Evolutionary conservation across 64 coral and sea anemone species (phyloP).

Genomic region (Trachythela sp.): DNA sequence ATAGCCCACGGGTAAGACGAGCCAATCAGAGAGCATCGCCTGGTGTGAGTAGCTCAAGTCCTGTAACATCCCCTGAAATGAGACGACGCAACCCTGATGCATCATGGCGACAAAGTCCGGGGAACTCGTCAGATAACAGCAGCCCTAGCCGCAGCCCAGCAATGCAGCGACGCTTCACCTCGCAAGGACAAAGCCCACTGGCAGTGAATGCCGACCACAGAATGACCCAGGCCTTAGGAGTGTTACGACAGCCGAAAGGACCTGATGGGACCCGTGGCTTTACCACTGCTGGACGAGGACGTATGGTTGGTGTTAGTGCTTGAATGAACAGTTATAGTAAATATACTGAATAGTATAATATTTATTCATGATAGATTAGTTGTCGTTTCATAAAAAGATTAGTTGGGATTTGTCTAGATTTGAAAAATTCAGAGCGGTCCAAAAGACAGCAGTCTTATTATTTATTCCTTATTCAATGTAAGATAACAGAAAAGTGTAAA

Average conservation of each 20-base stretch:
- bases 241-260: constrained; percentile 71
- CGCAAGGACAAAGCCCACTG: constrained; percentile 60
- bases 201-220: constrained; percentile 60
- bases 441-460: background rate
- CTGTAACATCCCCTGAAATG: constrained; percentile 12
- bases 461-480: background rate
- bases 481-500: background rate
- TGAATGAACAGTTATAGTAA: background rate
- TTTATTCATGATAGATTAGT: background rate
- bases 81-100: background rate
- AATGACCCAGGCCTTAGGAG: constrained; percentile 89
- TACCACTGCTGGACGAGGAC: background rate
- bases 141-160: constrained; percentile 22
- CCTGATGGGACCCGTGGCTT: constrained; percentile 98
- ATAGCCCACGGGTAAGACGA: constrained; percentile 44
- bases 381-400: background rate
- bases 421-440: background rate
- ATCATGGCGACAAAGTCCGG: constrained; percentile 46
- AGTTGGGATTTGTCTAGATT: background rate
- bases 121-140: constrained; percentile 14
- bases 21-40: constrained; percentile 46
- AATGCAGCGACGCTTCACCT: constrained; percentile 36
- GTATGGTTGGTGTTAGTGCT: background rate
- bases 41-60: constrained; percentile 35
- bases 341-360: background rate